These are phyloP conservation scores for Chiloscyllium punctatum DNA, from an alignment of 2,797 vertebrate genomes.

Conservation along the genomic window DNA sequence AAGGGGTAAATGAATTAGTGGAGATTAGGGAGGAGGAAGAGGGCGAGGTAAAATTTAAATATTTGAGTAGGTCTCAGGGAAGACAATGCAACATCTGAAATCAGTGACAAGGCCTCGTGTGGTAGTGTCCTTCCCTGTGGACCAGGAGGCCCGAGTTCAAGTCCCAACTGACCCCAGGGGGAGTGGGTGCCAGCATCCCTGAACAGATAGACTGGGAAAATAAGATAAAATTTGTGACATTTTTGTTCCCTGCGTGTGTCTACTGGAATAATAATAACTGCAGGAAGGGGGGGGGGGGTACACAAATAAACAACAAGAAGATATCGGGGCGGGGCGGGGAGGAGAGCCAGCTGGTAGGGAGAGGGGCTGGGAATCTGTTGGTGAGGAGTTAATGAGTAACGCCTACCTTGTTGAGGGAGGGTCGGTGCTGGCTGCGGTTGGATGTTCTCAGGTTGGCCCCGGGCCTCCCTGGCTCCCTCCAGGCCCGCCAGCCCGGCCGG, in stretches of 20 bases:
- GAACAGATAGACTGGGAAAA: no score
- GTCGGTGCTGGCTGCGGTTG: neutral
- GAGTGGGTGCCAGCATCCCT: no score
- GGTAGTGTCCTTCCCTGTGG: no score
- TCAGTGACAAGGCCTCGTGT: neutral
- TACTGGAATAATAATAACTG: no score
- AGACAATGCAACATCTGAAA: neutral
- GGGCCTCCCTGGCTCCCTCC: no score
- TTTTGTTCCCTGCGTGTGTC: no score
- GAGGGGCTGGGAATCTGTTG: neutral
- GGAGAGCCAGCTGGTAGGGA: neutral
- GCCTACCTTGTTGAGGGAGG: neutral
- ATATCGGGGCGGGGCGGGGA: no score
- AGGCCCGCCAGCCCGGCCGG: neutral
- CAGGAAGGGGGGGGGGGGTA: no score
- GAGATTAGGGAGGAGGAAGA: neutral
- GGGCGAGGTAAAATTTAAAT: neutral
- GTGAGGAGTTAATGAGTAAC: neutral
- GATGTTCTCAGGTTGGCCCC: neutral
- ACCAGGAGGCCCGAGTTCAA: no score
- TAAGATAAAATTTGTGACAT: no score
- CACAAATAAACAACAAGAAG: no score
- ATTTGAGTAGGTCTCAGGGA: neutral
- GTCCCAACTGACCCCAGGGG: no score
- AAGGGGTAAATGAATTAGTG: neutral